Evolutionary conservation across 2,113 vertebrate genomes (phyloP).

Genomic region (Taurulus bubalis): DNA sequence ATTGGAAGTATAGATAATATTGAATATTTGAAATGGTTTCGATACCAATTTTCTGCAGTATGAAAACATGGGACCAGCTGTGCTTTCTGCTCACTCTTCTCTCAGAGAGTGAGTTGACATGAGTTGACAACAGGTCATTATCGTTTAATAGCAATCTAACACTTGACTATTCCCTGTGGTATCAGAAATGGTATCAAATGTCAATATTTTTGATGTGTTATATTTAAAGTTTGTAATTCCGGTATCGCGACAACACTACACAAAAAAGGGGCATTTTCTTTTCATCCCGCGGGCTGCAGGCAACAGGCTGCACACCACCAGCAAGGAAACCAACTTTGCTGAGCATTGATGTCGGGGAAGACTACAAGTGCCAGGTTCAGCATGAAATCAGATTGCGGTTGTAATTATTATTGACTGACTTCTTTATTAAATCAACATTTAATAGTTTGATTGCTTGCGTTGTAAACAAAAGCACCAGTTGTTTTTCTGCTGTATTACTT

Average conservation of each 20-base stretch:
- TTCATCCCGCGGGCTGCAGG: neutral
- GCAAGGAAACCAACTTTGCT: neutral
- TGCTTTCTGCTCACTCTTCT: neutral
- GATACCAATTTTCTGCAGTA: neutral
- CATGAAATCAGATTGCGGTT: neutral
- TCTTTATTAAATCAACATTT: neutral
- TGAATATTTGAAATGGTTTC: neutral
- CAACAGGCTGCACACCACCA: neutral
- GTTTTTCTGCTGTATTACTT: neutral
- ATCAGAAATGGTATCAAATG: neutral
- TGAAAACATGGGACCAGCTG: neutral
- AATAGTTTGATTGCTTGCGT: conserved; percentile 4
- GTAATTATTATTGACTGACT: conserved; percentile 19
- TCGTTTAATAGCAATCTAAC: neutral
- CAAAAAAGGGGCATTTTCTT: neutral
- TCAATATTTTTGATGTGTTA: neutral
- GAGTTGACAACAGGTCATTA: neutral
- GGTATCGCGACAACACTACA: neutral
- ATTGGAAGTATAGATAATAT: neutral
- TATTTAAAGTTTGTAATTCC: neutral
- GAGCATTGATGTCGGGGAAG: neutral
- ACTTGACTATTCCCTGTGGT: neutral
- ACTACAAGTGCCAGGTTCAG: neutral
- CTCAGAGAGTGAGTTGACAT: neutral
- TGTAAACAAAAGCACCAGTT: conserved; percentile 1